Percentiles rank a stretch among this genome's conserved stretches.
Conservation (phyloP, 1,140 invertebrate species). For the Phymorhynchus buccinoides region DNA sequence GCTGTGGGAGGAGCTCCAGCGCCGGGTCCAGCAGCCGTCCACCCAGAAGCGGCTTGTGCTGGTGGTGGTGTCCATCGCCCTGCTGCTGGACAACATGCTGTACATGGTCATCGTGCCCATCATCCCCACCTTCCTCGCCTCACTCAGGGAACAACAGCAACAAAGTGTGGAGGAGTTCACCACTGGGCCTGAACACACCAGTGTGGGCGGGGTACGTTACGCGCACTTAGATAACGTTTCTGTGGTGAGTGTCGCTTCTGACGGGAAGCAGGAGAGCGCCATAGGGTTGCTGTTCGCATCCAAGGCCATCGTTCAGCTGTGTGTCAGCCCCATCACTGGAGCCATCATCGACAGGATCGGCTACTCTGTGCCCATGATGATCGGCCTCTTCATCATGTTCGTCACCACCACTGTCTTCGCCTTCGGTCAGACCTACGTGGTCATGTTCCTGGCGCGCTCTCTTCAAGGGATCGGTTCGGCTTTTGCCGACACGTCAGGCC, state of each 20-base stretch:
- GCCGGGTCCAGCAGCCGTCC: slow-evolving; percentile 90
- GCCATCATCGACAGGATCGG: slow-evolving; percentile 98
- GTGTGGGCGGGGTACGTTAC: not conserved
- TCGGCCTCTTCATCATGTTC: slow-evolving; percentile 98
- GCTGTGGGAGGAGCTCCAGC: slow-evolving; percentile 79
- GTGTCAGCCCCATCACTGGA: slow-evolving; percentile 98
- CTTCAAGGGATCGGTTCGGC: slow-evolving; percentile 99
- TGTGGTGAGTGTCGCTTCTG: slow-evolving; percentile 43
- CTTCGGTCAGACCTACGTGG: slow-evolving; percentile 93
- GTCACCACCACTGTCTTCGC: slow-evolving; percentile 98
- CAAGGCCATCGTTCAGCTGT: slow-evolving; percentile 97
- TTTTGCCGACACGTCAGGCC: slow-evolving; percentile 97
- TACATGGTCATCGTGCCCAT: slow-evolving; percentile 99
- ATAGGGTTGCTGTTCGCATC: slow-evolving; percentile 98
- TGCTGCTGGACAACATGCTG: slow-evolving; percentile 87
- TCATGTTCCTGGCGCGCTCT: slow-evolving; percentile 97
- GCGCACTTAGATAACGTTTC: slow-evolving; percentile 10
- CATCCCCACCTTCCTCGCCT: slow-evolving; percentile 94
- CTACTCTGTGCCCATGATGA: slow-evolving; percentile 99
- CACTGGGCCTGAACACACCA: not conserved
- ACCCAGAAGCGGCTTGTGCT: slow-evolving; percentile 92
- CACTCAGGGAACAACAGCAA: slow-evolving; percentile 75
- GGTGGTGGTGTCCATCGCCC: slow-evolving; percentile 96
- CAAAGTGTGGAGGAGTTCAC: not conserved
- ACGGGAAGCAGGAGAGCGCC: slow-evolving; percentile 94